These are phyloP conservation scores for Mastacembelus armatus DNA, from an alignment of 2,797 vertebrate species.

Conservation along the genomic window DNA sequence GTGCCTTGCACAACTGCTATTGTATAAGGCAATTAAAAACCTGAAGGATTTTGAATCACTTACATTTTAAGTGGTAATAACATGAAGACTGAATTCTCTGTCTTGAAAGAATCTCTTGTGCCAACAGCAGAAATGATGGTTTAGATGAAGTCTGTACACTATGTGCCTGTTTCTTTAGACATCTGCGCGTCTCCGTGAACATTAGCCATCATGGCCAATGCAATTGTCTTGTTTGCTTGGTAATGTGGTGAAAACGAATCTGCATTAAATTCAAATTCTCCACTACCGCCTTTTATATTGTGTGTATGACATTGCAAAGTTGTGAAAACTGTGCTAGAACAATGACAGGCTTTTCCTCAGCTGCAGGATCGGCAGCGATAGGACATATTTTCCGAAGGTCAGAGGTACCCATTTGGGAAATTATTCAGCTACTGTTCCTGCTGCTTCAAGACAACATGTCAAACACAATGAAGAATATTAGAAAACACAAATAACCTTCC, in stretches of 20 bases:
- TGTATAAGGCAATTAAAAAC: constrained; percentile 63
- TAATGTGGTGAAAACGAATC: constrained; percentile 34
- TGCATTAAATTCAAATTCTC: constrained; percentile 45
- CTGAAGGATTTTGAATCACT: constrained; percentile 54
- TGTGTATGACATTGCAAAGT: constrained; percentile 38
- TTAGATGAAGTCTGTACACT: constrained; percentile 33
- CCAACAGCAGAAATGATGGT: constrained; percentile 28
- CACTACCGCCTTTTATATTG: constrained; percentile 28
- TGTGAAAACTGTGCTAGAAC: constrained; percentile 46
- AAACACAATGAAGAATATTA: constrained; percentile 73
- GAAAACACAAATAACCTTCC: constrained; percentile 75
- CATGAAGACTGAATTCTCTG: constrained; percentile 49
- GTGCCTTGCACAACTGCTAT: constrained; percentile 23
- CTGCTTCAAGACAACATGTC: constrained; percentile 72
- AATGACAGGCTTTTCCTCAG: constrained; percentile 66
- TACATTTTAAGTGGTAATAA: constrained; percentile 73
- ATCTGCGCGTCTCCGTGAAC: constrained; percentile 9
- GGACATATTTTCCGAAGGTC: constrained; percentile 80
- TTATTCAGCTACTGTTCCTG: constrained; percentile 74
- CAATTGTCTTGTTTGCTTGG: constrained; percentile 3
- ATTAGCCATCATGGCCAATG: constrained; percentile 27
- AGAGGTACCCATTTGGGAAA: constrained; percentile 80
- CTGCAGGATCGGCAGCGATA: constrained; percentile 51
- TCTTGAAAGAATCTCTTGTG: constrained; percentile 40
- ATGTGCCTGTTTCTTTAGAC: constrained; percentile 4